Percentiles rank a stretch among this genome's conserved stretches.
phyloP scores from a whole-genome alignment of 1,140 invertebrate genomes.

The Eufriesea mexicana region DNA sequence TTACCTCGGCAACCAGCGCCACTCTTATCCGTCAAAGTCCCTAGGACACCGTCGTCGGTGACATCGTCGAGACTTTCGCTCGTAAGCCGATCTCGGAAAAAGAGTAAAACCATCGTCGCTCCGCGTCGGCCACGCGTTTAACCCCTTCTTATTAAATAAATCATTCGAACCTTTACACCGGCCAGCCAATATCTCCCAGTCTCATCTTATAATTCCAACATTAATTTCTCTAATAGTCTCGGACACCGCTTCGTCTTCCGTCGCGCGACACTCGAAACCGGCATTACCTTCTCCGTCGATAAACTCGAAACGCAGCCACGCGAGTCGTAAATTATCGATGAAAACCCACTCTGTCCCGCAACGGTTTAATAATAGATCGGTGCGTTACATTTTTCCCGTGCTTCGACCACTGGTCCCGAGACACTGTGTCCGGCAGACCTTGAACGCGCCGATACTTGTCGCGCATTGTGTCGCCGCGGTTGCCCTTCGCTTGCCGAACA shows the following conservation, averaged over 20 bases:
- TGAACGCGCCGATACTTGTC: constrained; percentile 32
- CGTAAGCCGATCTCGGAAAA: constrained; percentile 62
- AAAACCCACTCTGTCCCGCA: neutral
- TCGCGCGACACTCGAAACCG: constrained; percentile 38
- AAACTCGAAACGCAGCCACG: neutral
- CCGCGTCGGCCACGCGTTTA: constrained; percentile 42
- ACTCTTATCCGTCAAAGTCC: constrained; percentile 63
- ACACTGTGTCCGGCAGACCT: constrained; percentile 45
- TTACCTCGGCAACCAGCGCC: constrained; percentile 35
- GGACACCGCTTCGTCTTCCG: constrained; percentile 35
- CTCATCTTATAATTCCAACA: constrained; percentile 65
- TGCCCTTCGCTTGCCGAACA: constrained; percentile 48
- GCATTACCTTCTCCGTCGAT: constrained; percentile 3
- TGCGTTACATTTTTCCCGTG: neutral
- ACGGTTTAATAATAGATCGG: constrained; percentile 32
- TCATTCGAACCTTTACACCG: constrained; percentile 57
- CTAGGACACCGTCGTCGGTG: constrained; percentile 55
- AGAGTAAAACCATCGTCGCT: neutral
- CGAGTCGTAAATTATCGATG: constrained; percentile 8
- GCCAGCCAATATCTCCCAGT: constrained; percentile 41
- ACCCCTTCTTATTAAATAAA: constrained; percentile 68
- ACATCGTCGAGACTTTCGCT: constrained; percentile 55
- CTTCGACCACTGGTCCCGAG: constrained; percentile 20
- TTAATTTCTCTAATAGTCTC: constrained; percentile 66
- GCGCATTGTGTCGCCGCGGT: constrained; percentile 39